Conservation (phyloP, 2,797 vertebrate genomes). For the Platyrinchus mystaceus region DNA sequence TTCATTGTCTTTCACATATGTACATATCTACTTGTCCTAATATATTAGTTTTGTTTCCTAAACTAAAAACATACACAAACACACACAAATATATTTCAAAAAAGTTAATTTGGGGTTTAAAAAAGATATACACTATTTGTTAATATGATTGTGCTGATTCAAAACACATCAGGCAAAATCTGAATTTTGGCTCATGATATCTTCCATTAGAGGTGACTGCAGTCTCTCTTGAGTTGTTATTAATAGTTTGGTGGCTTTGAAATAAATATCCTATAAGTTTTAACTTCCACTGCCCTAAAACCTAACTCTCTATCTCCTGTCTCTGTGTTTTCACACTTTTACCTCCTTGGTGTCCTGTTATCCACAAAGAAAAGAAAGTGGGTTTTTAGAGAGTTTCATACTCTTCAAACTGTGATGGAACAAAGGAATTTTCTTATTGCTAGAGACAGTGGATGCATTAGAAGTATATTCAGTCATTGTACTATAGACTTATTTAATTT, state of each 20-base stretch:
- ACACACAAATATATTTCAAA: neutral
- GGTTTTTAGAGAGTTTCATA: neutral
- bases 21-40: neutral
- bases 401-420: neutral
- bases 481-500: neutral
- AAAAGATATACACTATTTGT: accelerated
- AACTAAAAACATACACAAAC: neutral
- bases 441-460: neutral
- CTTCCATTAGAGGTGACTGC: neutral
- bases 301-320: neutral
- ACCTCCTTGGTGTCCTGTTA: neutral
- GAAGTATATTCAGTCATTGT: neutral
- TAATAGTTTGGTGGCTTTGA: neutral
- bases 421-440: neutral
- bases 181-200: neutral
- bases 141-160: neutral
- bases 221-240: neutral
- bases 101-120: neutral
- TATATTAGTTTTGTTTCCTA: neutral
- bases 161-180: neutral
- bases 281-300: neutral
- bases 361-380: neutral
- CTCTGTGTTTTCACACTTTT: neutral
- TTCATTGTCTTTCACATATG: neutral
- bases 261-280: neutral